Evolutionary conservation across 2,888 invertebrate genomes (phyloP).

Genomic region (Himalopsyche kuldschensis): DNA sequence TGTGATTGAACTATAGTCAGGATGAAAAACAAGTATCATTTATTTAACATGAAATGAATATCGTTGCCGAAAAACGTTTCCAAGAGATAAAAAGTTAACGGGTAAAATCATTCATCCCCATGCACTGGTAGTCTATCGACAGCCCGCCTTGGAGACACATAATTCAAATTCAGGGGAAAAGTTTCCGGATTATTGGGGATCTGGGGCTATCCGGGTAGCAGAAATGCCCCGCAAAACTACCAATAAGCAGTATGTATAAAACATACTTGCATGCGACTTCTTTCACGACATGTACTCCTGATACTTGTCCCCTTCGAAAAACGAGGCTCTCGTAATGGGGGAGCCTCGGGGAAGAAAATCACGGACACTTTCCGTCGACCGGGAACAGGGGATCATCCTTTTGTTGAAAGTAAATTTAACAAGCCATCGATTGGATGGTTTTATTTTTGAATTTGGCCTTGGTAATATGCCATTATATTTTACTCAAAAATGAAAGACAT

Average conservation of each 20-base stretch:
- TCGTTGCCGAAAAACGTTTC: no score
- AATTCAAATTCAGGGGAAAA: slow-evolving; percentile 29
- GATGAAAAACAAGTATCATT: no score
- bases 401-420: slow-evolving; percentile 12
- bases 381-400: slow-evolving; percentile 11
- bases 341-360: slow-evolving; percentile 14
- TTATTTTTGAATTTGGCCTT: background rate
- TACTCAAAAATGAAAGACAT: no score
- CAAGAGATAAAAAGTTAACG: background rate
- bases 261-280: background rate
- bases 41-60: no score
- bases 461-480: background rate
- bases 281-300: background rate
- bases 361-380: slow-evolving; percentile 8
- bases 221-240: slow-evolving; percentile 1
- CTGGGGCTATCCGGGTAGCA: slow-evolving; percentile 2
- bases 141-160: slow-evolving; percentile 26
- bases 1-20: no score
- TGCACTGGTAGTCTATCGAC: background rate
- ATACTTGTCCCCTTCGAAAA: background rate
- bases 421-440: background rate
- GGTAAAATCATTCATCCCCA: slow-evolving; percentile 4
- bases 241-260: background rate
- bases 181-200: slow-evolving; percentile 23
- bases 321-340: background rate